phyloP scores from a whole-genome alignment of 2,888 invertebrate genomes.

The Adelognathus sp. region DNA sequence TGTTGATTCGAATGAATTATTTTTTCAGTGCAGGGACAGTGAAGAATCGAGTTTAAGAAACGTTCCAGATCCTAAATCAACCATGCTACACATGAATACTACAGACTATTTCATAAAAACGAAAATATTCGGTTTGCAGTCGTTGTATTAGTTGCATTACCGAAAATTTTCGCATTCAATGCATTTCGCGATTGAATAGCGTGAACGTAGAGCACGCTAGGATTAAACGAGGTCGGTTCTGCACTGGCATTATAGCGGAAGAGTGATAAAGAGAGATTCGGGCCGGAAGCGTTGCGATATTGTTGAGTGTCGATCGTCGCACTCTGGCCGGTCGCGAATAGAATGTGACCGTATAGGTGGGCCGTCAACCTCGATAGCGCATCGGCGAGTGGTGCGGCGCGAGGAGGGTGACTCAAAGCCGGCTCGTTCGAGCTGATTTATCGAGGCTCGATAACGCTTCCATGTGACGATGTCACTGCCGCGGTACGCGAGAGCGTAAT shows the following conservation, averaged over 20 bases:
- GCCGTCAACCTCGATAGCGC: conserved; percentile 23
- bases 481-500: conserved; percentile 30
- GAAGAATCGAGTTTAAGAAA: neutral
- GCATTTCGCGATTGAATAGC: neutral
- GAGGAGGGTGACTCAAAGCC: conserved; percentile 21
- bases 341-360: conserved; percentile 23
- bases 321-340: conserved; percentile 1
- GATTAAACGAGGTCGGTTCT: neutral
- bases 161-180: neutral
- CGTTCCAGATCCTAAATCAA: neutral
- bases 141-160: neutral
- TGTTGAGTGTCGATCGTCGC: conserved; percentile 2
- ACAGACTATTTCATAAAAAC: neutral
- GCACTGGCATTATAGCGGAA: neutral
- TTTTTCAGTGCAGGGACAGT: neutral
- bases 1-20: neutral
- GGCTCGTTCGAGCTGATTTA: conserved; percentile 32
- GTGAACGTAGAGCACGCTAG: neutral
- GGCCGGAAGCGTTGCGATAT: conserved; percentile 5
- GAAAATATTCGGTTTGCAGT: neutral
- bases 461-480: conserved; percentile 13
- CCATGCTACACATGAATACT: neutral
- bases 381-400: neutral
- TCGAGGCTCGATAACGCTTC: conserved; percentile 27
- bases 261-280: neutral